Conservation (phyloP, 2,888 invertebrate species). For the Catocala sponsa region DNA sequence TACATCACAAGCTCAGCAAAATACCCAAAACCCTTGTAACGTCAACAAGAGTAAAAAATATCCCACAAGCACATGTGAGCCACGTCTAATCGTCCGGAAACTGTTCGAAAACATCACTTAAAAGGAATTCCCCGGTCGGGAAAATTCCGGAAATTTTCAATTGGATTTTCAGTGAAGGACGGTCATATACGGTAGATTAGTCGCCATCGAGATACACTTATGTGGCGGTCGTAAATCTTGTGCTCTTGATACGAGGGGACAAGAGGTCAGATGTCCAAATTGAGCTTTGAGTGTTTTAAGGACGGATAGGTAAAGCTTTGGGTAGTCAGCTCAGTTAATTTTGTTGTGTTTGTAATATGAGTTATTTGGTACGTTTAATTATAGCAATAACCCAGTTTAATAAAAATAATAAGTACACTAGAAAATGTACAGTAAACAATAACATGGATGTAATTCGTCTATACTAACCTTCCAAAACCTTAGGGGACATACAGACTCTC, state of each 20-base stretch:
- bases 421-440: no score
- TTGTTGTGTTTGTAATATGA: no score
- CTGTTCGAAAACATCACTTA: slow-evolving; percentile 75
- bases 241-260: slow-evolving; percentile 57
- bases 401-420: no score
- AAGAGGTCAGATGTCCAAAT: slow-evolving; percentile 42
- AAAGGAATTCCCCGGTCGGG: slow-evolving; percentile 63
- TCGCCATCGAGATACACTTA: slow-evolving; percentile 62
- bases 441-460: no score
- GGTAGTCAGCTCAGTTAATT: not conserved
- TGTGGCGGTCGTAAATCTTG: slow-evolving; percentile 69
- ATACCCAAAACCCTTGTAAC: no score
- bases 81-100: slow-evolving; percentile 74
- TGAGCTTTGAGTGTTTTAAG: slow-evolving; percentile 10
- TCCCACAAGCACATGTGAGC: slow-evolving; percentile 25
- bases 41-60: not conserved
- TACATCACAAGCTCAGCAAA: no score
- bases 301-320: not conserved
- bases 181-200: slow-evolving; percentile 79
- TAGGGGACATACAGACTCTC: no score
- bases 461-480: no score
- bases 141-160: slow-evolving; percentile 76
- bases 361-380: no score
- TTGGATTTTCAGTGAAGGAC: slow-evolving; percentile 73
- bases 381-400: no score